These are phyloP conservation scores for Labia minor DNA, from an alignment of 2,888 invertebrate genomes.

Conservation along the genomic window DNA sequence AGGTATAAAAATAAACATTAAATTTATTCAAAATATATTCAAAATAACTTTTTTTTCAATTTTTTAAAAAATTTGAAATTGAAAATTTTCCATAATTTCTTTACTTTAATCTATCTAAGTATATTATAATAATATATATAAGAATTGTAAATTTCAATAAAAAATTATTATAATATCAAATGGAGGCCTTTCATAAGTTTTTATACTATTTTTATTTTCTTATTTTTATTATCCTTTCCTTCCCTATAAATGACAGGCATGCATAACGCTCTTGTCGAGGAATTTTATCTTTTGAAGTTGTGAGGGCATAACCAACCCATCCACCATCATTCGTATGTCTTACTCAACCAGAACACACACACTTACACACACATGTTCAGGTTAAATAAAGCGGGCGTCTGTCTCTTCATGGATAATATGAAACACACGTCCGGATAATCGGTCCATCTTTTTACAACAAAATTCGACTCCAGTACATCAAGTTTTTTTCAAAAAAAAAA, in stretches of 20 bases:
- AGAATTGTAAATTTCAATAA: too few species aligned
- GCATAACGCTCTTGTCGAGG: not conserved
- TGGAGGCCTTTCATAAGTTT: not conserved
- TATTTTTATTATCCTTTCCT: not conserved
- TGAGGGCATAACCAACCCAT: too few species aligned
- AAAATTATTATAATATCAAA: too few species aligned
- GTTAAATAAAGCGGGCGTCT: not conserved
- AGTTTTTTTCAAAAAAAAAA: not conserved
- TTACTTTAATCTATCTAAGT: too few species aligned
- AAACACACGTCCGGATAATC: not conserved
- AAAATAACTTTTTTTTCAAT: too few species aligned
- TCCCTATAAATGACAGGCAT: not conserved
- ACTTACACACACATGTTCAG: not conserved
- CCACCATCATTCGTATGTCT: too few species aligned
- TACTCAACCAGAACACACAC: not conserved
- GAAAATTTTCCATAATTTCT: too few species aligned
- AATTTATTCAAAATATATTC: too few species aligned
- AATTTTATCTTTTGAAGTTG: not conserved
- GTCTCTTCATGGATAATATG: not conserved
- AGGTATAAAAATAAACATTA: too few species aligned
- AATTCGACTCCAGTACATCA: not conserved
- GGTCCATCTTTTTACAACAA: not conserved
- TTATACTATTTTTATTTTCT: not conserved
- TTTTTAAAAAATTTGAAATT: too few species aligned
- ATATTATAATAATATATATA: too few species aligned